A percentile compares a stretch with the other conserved stretches of the same genome.
These are phyloP conservation scores for Enoplosus armatus DNA, from an alignment of 2,797 vertebrate genomes.

Conservation along the genomic window DNA sequence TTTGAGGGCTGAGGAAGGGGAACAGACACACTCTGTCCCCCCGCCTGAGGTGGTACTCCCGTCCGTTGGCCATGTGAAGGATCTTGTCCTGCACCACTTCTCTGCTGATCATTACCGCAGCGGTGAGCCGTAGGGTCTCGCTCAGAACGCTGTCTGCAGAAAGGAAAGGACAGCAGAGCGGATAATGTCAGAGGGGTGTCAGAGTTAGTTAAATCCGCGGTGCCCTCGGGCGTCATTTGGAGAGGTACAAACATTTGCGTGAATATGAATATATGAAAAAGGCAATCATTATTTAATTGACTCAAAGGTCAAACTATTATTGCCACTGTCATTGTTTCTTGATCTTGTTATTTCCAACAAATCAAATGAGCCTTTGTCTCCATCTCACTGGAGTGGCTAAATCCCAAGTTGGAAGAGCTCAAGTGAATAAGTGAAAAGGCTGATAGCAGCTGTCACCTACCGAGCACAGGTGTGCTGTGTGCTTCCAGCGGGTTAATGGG, in stretches of 20 bases:
- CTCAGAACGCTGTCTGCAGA: constrained; percentile 81
- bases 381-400: constrained; percentile 14
- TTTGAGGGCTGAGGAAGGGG: constrained; percentile 92
- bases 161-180: constrained; percentile 48
- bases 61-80: constrained; percentile 83
- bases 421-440: constrained; percentile 36
- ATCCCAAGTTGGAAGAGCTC: constrained; percentile 6
- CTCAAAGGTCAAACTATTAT: constrained; percentile 41
- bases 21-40: constrained; percentile 91
- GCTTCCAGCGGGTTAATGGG: constrained; percentile 66
- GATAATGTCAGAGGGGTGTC: constrained; percentile 58
- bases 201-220: constrained; percentile 38
- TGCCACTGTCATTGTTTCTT: constrained; percentile 22
- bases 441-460: constrained; percentile 70
- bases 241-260: constrained; percentile 44
- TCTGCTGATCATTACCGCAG: constrained; percentile 90
- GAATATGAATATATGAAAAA: constrained; percentile 43
- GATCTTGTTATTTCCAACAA: constrained; percentile 40
- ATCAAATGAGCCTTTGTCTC: constrained; percentile 34
- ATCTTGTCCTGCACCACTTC: constrained; percentile 86
- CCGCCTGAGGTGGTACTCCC: constrained; percentile 84
- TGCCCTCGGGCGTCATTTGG: constrained; percentile 30
- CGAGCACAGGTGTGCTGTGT: constrained; percentile 81
- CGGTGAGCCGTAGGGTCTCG: constrained; percentile 90
- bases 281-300: constrained; percentile 39